Conservation (phyloP, 2,113 vertebrate species). For the Tamias sibiricus region DNA sequence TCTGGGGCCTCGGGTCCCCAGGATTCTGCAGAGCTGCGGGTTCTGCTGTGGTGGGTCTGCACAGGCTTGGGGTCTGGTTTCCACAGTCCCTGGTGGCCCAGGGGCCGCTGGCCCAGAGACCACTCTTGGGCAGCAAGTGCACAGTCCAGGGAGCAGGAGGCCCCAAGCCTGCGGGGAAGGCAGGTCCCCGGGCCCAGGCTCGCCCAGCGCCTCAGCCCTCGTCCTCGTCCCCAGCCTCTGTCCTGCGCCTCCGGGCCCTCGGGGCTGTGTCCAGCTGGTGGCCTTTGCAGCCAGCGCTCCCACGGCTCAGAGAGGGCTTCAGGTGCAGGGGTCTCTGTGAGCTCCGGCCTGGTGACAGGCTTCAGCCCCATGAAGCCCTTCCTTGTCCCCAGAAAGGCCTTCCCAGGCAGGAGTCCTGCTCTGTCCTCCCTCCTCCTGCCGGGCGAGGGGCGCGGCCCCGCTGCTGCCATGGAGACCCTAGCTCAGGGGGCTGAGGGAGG, state of each 20-base stretch:
- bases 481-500: neutral
- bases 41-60: neutral
- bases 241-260: no score
- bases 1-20: no score
- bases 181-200: neutral
- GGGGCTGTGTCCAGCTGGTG: no score
- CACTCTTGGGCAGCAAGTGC: neutral
- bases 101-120: no score
- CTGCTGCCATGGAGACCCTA: slow-evolving; percentile 9
- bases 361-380: neutral
- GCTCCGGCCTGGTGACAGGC: neutral
- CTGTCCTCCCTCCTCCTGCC: neutral
- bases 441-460: neutral
- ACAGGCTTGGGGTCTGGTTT: rapidly evolving
- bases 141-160: no score
- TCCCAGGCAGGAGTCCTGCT: neutral
- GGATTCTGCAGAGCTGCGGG: no score
- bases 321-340: neutral
- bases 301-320: neutral
- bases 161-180: neutral
- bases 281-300: neutral
- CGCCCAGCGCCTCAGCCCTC: neutral
- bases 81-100: neutral
- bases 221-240: neutral
- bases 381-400: neutral